Evolutionary conservation across 2,888 invertebrate species (phyloP).

Genomic region (Sphaeridia pumilis): DNA sequence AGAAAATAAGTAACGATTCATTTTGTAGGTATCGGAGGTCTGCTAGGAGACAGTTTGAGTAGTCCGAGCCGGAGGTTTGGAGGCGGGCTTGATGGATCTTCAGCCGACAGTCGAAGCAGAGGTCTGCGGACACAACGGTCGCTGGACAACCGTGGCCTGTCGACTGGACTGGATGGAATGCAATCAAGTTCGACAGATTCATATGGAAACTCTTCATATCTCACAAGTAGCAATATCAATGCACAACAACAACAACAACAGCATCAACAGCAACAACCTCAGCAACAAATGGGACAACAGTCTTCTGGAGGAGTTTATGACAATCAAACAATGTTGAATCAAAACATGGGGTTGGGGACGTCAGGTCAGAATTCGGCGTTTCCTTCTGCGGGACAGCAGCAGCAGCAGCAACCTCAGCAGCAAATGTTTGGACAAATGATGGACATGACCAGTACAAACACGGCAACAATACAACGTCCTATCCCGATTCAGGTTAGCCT

Average conservation of each 20-base stretch:
- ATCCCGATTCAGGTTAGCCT: constrained; percentile 11
- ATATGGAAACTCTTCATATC: constrained; percentile 24
- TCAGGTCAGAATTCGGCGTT: too few species aligned
- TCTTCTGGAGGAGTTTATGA: constrained; percentile 23
- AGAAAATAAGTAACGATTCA: too few species aligned
- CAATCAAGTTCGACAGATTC: constrained; percentile 13
- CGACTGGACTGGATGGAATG: constrained; percentile 16
- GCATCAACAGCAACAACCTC: too few species aligned
- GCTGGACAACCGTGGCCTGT: constrained; percentile 35
- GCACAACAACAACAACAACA: constrained; percentile 17
- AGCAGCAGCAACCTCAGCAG: not conserved
- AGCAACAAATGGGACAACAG: too few species aligned
- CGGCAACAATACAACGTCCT: constrained; percentile 5
- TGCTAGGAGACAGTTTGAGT: constrained; percentile 21
- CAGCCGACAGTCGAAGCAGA: constrained; percentile 18
- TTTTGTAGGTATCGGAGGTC: constrained; percentile 31
- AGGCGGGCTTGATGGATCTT: constrained; percentile 8
- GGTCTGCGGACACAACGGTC: constrained; percentile 35
- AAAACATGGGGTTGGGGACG: constrained; percentile 14
- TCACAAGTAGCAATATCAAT: constrained; percentile 26
- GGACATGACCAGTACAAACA: constrained; percentile 18
- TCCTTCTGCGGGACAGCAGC: not conserved
- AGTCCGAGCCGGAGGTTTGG: constrained; percentile 28
- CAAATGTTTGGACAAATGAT: not conserved
- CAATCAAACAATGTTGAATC: constrained; percentile 28